Percentiles rank a stretch among this genome's conserved stretches.
These are phyloP conservation scores for Boloria euphrosyne DNA, from an alignment of 2,888 invertebrate species.

Conservation along the genomic window DNA sequence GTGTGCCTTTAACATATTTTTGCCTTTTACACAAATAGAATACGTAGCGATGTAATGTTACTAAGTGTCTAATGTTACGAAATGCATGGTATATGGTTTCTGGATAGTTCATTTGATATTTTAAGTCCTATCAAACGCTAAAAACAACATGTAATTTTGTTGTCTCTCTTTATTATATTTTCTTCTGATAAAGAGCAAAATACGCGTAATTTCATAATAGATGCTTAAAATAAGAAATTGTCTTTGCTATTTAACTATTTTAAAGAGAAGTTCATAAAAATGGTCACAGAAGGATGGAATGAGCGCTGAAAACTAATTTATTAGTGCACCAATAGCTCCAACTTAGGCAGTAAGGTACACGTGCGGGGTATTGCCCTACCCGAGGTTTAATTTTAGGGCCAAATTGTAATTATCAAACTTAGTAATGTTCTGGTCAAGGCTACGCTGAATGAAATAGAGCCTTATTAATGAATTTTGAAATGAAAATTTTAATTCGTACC, in stretches of 20 bases:
- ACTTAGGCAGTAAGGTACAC: conserved; percentile 43
- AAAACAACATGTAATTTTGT: too few species aligned
- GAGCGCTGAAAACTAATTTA: conserved; percentile 44
- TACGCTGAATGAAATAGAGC: background rate
- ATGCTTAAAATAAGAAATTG: background rate
- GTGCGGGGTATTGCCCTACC: conserved; percentile 38
- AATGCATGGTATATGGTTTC: too few species aligned
- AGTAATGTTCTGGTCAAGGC: conserved; percentile 26
- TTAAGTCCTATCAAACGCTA: too few species aligned
- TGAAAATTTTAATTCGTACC: background rate
- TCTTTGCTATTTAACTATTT: conserved; percentile 20
- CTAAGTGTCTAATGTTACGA: too few species aligned
- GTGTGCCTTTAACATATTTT: too few species aligned
- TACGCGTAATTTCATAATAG: background rate
- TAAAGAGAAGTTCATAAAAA: conserved; percentile 35
- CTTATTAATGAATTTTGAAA: background rate
- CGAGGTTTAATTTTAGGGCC: conserved; percentile 39
- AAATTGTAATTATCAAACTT: conserved; percentile 44
- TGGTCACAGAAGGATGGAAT: conserved; percentile 32
- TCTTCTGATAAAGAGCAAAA: too few species aligned
- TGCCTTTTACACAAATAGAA: too few species aligned
- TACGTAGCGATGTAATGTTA: too few species aligned
- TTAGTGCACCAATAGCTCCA: conserved; percentile 36
- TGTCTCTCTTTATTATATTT: too few species aligned
- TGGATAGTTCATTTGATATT: too few species aligned